Evolutionary conservation across 1,140 invertebrate species (phyloP).

Genomic region (Neodiprion pinetum): DNA sequence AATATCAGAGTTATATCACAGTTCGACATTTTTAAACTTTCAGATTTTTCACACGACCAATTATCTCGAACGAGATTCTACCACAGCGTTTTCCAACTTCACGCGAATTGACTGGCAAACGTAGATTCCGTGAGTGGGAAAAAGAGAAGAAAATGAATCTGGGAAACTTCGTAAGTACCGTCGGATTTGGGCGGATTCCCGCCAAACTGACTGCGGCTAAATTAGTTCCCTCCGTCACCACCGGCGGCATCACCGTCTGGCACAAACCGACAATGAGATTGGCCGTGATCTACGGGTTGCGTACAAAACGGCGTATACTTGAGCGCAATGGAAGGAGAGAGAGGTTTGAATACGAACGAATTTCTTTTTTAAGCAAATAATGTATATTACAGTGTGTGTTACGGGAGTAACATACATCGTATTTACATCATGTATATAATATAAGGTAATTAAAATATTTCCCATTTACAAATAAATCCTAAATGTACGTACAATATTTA

Average conservation of each 20-base stretch:
- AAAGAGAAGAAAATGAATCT: too few relatives aligned
- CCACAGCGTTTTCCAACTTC: background rate
- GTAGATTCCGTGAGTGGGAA: too few relatives aligned
- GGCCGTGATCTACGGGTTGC: background rate
- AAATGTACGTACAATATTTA: background rate
- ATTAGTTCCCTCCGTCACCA: too few relatives aligned
- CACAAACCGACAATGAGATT: too few relatives aligned
- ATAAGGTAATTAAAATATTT: background rate
- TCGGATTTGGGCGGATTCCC: too few relatives aligned
- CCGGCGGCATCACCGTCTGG: too few relatives aligned
- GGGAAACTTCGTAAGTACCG: too few relatives aligned
- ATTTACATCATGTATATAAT: too few relatives aligned
- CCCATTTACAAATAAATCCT: background rate
- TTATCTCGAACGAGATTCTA: background rate
- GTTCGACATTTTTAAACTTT: background rate
- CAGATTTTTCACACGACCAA: conserved; percentile 7
- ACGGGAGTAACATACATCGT: too few relatives aligned
- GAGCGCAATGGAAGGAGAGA: background rate
- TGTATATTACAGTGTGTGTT: background rate
- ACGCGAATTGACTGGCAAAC: background rate
- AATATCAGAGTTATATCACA: too few relatives aligned
- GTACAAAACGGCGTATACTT: background rate
- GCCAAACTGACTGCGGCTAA: too few relatives aligned
- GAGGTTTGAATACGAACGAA: background rate
- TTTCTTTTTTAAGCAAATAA: conserved; percentile 3